Percentiles rank a stretch among this genome's conserved stretches.
Conservation (phyloP, 2,888 invertebrate species). For the Aleiodes alternator region DNA sequence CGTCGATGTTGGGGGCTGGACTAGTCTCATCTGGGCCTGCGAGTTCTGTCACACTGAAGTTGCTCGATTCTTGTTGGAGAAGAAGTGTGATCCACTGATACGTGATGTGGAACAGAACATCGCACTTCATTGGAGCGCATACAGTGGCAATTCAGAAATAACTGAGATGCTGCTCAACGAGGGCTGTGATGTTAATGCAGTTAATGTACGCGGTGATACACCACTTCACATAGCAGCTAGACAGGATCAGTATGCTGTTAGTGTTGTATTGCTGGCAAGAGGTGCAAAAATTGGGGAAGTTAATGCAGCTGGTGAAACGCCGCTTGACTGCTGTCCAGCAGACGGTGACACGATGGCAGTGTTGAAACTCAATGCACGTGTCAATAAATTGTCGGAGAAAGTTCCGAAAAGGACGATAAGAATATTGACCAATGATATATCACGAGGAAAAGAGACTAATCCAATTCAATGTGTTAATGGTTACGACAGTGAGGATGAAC, state of each 20-base stretch:
- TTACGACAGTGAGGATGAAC: slow-evolving; percentile 82
- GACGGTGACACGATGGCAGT: slow-evolving; percentile 75
- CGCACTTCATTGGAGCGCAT: slow-evolving; percentile 93
- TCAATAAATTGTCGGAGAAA: slow-evolving; percentile 69
- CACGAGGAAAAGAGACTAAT: slow-evolving; percentile 88
- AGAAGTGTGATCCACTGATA: slow-evolving; percentile 86
- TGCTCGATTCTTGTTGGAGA: slow-evolving; percentile 80
- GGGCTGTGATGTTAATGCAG: slow-evolving; percentile 83
- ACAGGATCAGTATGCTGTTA: slow-evolving; percentile 86
- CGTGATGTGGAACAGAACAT: slow-evolving; percentile 92
- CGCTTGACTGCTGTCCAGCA: slow-evolving; percentile 85
- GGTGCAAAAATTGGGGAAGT: slow-evolving; percentile 82
- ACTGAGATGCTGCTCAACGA: slow-evolving; percentile 85
- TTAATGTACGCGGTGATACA: slow-evolving; percentile 90
- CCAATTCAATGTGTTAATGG: slow-evolving; percentile 88
- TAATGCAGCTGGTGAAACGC: slow-evolving; percentile 86
- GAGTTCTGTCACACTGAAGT: slow-evolving; percentile 87
- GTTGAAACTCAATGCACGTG: slow-evolving; percentile 70
- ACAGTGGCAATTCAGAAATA: slow-evolving; percentile 84
- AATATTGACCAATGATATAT: slow-evolving; percentile 82
- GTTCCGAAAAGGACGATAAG: slow-evolving; percentile 73
- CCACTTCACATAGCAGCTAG: slow-evolving; percentile 90
- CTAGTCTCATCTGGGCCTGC: slow-evolving; percentile 94
- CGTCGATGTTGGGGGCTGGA: slow-evolving; percentile 94
- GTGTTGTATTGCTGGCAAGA: slow-evolving; percentile 84